phyloP scores from a whole-genome alignment of 2,113 vertebrate genomes.

The Ceratotherium simum region DNA sequence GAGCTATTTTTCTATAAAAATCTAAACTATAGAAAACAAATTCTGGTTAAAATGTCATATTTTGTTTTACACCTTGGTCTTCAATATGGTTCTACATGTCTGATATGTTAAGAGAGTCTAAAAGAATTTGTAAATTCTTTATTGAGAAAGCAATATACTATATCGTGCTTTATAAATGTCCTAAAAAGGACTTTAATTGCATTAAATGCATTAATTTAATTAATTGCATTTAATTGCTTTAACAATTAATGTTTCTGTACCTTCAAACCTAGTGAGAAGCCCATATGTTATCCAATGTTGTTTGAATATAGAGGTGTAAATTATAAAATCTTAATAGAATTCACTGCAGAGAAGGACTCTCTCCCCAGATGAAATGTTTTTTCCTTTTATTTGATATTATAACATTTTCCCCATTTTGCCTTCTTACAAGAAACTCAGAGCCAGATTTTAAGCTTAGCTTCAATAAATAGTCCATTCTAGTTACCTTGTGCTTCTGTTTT shows the following conservation, averaged over 20 bases:
- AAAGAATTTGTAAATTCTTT: conserved; percentile 32
- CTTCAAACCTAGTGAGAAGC: background rate
- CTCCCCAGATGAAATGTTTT: conserved; percentile 36
- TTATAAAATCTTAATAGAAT: conserved; percentile 52
- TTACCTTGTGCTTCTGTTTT: conserved; percentile 42
- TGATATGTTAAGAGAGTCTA: background rate
- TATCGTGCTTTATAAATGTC: conserved; percentile 26
- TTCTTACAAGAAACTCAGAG: conserved; percentile 18
- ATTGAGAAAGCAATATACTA: conserved; percentile 26
- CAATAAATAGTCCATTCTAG: background rate
- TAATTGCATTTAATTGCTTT: background rate
- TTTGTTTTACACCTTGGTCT: background rate
- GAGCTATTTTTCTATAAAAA: conserved; percentile 57
- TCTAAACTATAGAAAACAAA: conserved; percentile 2
- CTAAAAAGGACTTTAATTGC: background rate
- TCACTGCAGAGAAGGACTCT: background rate
- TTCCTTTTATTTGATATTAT: background rate
- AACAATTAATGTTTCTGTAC: conserved; percentile 30
- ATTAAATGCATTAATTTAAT: background rate
- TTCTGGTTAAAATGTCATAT: conserved; percentile 46
- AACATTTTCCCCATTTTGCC: conserved; percentile 12
- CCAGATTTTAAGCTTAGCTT: conserved; percentile 31
- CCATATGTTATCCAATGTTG: background rate
- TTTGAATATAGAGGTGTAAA: background rate
- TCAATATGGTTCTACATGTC: background rate